Evolutionary conservation across 2,113 vertebrate genomes (phyloP).

Genomic region (Ptyas mucosa): DNA sequence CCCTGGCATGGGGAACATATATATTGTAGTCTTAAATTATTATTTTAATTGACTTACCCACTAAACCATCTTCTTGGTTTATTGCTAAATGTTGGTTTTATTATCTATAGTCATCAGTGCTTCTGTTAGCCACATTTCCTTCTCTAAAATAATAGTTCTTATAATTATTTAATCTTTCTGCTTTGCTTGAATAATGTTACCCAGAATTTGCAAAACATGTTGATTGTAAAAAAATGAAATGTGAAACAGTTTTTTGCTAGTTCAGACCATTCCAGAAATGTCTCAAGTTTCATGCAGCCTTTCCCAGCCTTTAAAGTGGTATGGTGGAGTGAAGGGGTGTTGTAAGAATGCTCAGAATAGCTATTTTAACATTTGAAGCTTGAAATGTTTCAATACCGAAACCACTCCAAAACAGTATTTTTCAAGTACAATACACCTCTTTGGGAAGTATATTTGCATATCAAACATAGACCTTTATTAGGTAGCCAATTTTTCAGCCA

Average conservation of each 20-base stretch:
- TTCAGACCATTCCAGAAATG: background rate
- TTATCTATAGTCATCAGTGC: background rate
- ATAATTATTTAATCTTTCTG: background rate
- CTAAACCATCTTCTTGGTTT: background rate
- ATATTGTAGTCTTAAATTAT: background rate
- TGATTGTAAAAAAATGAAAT: background rate
- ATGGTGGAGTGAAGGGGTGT: background rate
- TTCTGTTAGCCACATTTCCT: background rate
- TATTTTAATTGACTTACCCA: background rate
- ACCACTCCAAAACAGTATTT: background rate
- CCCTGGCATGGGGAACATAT: background rate
- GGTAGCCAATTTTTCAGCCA: background rate
- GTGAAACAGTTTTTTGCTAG: background rate
- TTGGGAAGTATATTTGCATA: background rate
- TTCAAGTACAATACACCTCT: background rate
- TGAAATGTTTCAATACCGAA: background rate
- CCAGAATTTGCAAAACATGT: background rate
- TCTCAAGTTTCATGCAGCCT: background rate
- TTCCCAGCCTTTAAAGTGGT: background rate
- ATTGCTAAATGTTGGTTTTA: background rate
- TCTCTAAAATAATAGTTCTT: background rate
- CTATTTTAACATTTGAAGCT: background rate
- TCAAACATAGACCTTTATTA: background rate
- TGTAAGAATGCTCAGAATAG: background rate
- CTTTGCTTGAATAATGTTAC: background rate